Evolutionary conservation across 2,888 invertebrate species (phyloP), one percentile per base, ranked within the genome.

Genomic region (Desoria tigrina): DNA sequence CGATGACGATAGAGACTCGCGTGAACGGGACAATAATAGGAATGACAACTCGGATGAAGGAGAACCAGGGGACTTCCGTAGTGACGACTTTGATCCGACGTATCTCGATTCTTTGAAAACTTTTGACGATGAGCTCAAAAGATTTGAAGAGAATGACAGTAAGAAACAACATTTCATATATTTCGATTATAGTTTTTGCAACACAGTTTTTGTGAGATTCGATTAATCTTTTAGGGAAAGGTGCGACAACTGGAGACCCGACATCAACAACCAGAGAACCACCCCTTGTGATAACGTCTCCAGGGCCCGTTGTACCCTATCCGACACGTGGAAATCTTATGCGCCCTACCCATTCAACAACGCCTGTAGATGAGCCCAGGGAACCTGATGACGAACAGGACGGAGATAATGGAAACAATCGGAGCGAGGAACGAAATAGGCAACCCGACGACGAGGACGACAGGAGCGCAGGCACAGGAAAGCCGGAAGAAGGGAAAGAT

Each of bases 41-140:
- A 49, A 39, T 1, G 18, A 54, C 9, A 24, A n/a, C 39, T 18
- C 9, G 1, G 54, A 61, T 2, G 16, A 18, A 6, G n/a, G 45
- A 4, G 45, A 45, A 37, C 39, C 21, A 57, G 37, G 39, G 11
- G 45, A n/a, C 6, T 11, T 11, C 4, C 4, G 21, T n/a, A 45
- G 45, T 9, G 32, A 23, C 21, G 61, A 51, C 3, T 54, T 63
- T 32, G 66, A 66, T 24, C 24, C 27, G 0, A 58, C 58, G 4
- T 66, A 63, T 24, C 27, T 66, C 27, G 32, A 63, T n/a, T 59
- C 66, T 14, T 24, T 66, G 32, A 59, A 63, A 24, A 59, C 63
- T 26, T 66, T 66, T 63, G 66, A 66, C 28, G 66, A 66, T 18
- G 66, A 66, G 26, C 63, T 66, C 26, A 63, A 58, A n/a, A 58